Conservation (phyloP, 2,797 vertebrate species). For the Sebastes iracundus region DNA sequence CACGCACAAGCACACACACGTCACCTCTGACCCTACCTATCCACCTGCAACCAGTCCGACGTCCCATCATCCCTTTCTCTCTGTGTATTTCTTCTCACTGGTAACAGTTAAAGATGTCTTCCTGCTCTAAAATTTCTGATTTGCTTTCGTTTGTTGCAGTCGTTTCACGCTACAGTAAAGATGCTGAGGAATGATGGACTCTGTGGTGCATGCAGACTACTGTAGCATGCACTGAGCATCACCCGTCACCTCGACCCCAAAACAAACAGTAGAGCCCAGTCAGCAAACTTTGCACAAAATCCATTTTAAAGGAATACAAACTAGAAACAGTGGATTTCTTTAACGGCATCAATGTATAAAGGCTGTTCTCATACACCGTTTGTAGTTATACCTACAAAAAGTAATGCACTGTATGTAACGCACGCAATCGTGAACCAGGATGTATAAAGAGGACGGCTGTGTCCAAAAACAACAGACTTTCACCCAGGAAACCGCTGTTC, state of each 20-base stretch:
- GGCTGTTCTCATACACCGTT: no score
- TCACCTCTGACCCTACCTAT: conserved; percentile 44
- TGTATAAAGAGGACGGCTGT: no score
- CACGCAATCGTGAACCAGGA: no score
- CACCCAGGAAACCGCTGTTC: no score
- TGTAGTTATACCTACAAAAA: no score
- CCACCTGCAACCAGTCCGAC: conserved; percentile 22
- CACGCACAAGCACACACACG: conserved; percentile 8
- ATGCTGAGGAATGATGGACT: neutral
- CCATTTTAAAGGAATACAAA: no score
- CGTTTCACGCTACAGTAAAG: neutral
- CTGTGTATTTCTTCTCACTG: neutral
- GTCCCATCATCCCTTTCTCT: conserved; percentile 2
- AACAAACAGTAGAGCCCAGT: neutral
- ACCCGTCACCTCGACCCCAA: neutral
- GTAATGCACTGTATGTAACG: no score
- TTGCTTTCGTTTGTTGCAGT: neutral
- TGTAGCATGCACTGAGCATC: neutral
- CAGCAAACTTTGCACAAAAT: neutral
- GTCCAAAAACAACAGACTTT: no score
- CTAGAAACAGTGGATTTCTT: no score
- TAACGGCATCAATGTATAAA: no score
- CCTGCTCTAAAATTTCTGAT: neutral
- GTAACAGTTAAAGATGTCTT: neutral
- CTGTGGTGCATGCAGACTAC: neutral